Percentiles rank a stretch among this genome's conserved stretches.
Evolutionary conservation across 2,888 invertebrate species (phyloP).

Genomic region (Lasius platythorax): DNA sequence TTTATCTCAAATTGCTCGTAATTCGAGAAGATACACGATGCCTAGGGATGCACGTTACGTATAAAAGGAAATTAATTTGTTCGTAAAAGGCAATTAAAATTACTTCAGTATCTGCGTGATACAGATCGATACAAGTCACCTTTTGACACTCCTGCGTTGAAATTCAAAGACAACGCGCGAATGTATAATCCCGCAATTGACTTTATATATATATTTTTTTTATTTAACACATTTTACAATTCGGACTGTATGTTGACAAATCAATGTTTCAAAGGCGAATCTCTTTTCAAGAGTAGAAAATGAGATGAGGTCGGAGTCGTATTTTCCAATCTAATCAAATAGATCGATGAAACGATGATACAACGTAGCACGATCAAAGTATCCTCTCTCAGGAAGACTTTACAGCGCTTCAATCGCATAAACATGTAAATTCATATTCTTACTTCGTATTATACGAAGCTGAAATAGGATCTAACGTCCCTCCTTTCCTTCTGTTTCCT

Average conservation of each 20-base stretch:
- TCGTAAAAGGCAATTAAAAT: background rate
- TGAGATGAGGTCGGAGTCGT: background rate
- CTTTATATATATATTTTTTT: background rate
- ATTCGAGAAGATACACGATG: constrained; percentile 6
- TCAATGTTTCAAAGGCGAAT: background rate
- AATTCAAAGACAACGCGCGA: background rate
- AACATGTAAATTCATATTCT: constrained; percentile 18
- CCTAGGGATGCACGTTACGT: background rate
- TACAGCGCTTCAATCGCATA: background rate
- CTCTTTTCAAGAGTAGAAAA: background rate
- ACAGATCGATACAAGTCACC: background rate
- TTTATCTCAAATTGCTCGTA: background rate
- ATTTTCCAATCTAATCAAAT: constrained; percentile 1
- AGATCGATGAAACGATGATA: constrained; percentile 6
- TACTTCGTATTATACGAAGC: background rate
- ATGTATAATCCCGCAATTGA: constrained; percentile 1
- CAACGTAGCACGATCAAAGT: constrained; percentile 36
- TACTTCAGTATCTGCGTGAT: background rate
- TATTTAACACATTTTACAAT: background rate
- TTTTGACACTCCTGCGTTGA: background rate
- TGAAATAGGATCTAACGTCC: constrained; percentile 2
- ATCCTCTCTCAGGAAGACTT: constrained; percentile 32
- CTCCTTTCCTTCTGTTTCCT: background rate
- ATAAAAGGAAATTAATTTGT: background rate
- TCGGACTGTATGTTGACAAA: background rate